Evolutionary conservation across 2,888 invertebrate species (phyloP).

Genomic region (Acanthoscelides obtectus): DNA sequence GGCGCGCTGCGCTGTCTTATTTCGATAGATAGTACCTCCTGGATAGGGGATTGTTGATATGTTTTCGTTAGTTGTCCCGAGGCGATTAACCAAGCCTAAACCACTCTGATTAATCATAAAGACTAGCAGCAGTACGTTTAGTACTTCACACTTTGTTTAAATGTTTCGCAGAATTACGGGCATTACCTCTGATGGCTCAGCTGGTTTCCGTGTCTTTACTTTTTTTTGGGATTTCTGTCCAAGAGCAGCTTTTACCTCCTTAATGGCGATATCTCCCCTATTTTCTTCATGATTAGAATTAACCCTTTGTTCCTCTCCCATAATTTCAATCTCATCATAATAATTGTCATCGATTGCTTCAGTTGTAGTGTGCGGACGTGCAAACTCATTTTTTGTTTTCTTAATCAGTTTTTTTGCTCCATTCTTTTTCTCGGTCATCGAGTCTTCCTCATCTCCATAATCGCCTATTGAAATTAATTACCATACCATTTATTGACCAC

Average conservation of each 20-base stretch:
- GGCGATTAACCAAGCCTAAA: no score
- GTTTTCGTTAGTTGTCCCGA: no score
- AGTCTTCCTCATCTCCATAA: constrained; percentile 30
- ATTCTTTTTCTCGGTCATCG: constrained; percentile 12
- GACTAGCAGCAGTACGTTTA: no score
- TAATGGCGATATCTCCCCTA: not conserved
- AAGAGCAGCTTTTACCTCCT: constrained; percentile 4
- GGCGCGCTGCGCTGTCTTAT: no score
- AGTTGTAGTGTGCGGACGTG: constrained; percentile 19
- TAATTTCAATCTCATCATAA: constrained; percentile 16
- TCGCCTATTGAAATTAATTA: constrained; percentile 17
- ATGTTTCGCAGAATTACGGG: no score
- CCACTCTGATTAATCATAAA: no score
- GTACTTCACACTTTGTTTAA: no score
- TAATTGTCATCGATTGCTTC: constrained; percentile 11
- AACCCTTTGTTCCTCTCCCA: constrained; percentile 10
- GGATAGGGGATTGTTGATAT: no score
- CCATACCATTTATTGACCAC: no score
- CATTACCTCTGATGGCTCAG: no score
- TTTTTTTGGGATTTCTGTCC: constrained; percentile 12
- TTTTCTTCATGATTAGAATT: not conserved
- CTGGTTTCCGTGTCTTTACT: not conserved
- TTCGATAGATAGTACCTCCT: no score
- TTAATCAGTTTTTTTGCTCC: constrained; percentile 19
- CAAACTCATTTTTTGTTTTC: constrained; percentile 24